Conservation (phyloP, 1,140 invertebrate genomes). For the Arctopsyche grandis region DNA sequence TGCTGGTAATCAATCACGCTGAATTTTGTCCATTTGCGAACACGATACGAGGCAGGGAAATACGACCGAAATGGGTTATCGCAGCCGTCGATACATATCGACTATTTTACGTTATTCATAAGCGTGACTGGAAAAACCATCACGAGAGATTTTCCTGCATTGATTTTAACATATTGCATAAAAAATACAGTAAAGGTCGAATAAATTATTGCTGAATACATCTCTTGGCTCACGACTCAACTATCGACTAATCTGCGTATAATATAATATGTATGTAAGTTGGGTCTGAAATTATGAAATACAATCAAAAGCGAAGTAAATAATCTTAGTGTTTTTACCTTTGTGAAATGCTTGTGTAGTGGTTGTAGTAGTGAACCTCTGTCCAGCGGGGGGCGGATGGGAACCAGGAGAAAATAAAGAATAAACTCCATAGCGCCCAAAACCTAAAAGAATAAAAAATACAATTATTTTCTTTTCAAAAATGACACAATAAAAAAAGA, state of each 20-base stretch:
- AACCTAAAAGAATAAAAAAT: constrained; percentile 59
- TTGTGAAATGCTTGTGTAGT: constrained; percentile 69
- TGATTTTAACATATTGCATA: no score
- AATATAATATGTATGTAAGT: no score
- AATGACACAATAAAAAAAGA: neutral
- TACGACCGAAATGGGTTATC: neutral
- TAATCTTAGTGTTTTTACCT: constrained; percentile 57
- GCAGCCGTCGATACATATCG: neutral
- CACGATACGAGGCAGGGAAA: neutral
- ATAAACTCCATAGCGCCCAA: constrained; percentile 68
- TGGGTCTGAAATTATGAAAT: no score
- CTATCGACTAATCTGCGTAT: no score
- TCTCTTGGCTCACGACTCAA: no score
- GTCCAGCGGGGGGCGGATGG: constrained; percentile 62
- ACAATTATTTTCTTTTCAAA: neutral
- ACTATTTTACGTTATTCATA: neutral
- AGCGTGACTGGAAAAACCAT: no score
- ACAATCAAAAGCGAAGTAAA: no score
- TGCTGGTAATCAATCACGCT: constrained; percentile 15
- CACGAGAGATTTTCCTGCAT: no score
- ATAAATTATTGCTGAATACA: no score
- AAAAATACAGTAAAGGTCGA: no score
- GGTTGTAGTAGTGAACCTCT: constrained; percentile 62
- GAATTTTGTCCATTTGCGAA: constrained; percentile 8
- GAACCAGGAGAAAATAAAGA: constrained; percentile 68